Conservation (phyloP, 1,140 invertebrate species). For the Drosophila nikananu region DNA sequence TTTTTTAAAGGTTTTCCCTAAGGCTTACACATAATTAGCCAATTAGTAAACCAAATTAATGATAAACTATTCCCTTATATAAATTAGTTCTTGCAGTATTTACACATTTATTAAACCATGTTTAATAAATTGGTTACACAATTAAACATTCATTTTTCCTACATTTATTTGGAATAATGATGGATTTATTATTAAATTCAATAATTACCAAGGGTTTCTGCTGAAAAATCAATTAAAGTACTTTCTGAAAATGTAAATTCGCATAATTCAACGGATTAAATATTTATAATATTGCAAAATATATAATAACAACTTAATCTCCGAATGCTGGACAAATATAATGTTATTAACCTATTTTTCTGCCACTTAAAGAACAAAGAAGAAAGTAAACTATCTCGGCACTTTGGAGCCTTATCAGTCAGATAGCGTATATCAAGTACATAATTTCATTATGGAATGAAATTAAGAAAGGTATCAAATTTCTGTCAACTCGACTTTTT, state of each 20-base stretch:
- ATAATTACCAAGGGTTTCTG: too few species aligned
- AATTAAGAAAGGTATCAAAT: constrained; percentile 20
- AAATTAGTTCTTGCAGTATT: not conserved
- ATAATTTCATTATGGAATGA: constrained; percentile 27
- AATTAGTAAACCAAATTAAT: not conserved
- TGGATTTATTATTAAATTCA: too few species aligned
- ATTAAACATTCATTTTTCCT: too few species aligned
- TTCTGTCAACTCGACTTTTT: constrained; percentile 19
- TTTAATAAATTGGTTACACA: too few species aligned
- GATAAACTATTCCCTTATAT: not conserved
- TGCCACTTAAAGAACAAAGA: not conserved
- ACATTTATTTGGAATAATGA: too few species aligned
- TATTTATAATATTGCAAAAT: not conserved
- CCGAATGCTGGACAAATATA: not conserved
- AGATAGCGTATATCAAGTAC: constrained; percentile 32
- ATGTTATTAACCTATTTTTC: not conserved
- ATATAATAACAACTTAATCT: not conserved
- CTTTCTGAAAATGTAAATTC: too few species aligned
- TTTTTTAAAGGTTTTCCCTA: not conserved
- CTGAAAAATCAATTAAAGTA: too few species aligned
- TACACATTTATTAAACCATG: not conserved
- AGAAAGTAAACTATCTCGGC: constrained; percentile 10
- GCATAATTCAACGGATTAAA: too few species aligned
- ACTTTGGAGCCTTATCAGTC: constrained; percentile 20
- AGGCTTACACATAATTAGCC: not conserved